Evolutionary conservation across 2,888 invertebrate genomes (phyloP).

Genomic region (Anagyrus pseudococci): DNA sequence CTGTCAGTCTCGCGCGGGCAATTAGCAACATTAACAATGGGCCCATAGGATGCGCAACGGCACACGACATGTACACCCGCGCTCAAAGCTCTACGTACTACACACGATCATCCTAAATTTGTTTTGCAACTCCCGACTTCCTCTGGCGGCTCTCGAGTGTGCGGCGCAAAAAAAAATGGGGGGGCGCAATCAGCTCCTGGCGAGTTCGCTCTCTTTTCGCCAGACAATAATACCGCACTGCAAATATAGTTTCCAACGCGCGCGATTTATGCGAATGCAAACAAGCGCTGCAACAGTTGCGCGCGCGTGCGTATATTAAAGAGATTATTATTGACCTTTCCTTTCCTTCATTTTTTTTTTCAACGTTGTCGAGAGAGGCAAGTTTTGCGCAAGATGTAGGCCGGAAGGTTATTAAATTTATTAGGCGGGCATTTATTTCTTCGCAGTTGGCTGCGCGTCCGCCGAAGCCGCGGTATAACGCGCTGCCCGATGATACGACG

Average conservation of each 20-base stretch:
- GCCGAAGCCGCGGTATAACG: neutral
- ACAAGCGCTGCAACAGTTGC: neutral
- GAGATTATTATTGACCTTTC: slow-evolving; percentile 31
- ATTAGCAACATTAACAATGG: too few species aligned
- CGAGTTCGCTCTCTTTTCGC: too few species aligned
- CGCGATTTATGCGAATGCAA: slow-evolving; percentile 17
- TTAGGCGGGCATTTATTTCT: slow-evolving; percentile 34
- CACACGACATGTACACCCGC: too few species aligned
- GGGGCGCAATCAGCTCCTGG: too few species aligned
- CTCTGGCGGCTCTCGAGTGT: too few species aligned
- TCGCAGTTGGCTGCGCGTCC: slow-evolving; percentile 31
- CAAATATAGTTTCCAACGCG: neutral
- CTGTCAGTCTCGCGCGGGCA: too few species aligned
- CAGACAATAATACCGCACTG: neutral
- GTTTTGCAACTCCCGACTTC: too few species aligned
- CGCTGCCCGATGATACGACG: neutral
- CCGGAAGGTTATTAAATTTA: slow-evolving; percentile 39
- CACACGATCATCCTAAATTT: too few species aligned
- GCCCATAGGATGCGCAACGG: too few species aligned
- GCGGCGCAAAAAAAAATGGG: too few species aligned
- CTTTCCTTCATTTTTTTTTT: slow-evolving; percentile 10
- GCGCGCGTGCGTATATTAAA: slow-evolving; percentile 15
- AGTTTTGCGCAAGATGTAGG: slow-evolving; percentile 27
- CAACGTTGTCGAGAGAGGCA: too few species aligned
- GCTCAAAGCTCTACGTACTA: too few species aligned